These are phyloP conservation scores for Cecropterus lyciades DNA, from an alignment of 1,140 invertebrate genomes.

Conservation along the genomic window DNA sequence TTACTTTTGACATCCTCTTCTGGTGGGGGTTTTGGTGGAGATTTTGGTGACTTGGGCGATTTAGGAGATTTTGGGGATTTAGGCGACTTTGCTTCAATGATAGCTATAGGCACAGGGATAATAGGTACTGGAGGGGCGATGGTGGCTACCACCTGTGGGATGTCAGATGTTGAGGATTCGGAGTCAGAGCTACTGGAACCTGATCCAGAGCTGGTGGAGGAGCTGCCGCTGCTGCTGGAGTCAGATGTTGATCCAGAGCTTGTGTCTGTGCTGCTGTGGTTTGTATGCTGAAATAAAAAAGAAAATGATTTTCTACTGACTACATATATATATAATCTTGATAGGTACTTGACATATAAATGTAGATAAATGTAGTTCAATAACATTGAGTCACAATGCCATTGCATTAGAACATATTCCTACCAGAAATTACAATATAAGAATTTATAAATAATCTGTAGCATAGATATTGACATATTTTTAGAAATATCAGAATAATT, in stretches of 20 bases:
- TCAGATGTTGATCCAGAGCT: conserved; percentile 87
- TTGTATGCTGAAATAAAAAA: conserved; percentile 67
- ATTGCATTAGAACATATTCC: too few species aligned
- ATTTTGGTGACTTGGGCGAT: conserved; percentile 43
- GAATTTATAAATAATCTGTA: too few species aligned
- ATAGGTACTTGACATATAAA: too few species aligned
- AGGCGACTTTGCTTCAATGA: conserved; percentile 23
- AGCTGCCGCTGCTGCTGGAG: conserved; percentile 88
- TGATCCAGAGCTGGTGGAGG: conserved; percentile 88
- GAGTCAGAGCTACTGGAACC: conserved; percentile 88
- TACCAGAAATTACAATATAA: too few species aligned
- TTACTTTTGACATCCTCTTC: conserved; percentile 83
- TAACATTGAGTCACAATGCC: too few species aligned
- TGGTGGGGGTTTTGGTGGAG: conserved; percentile 66
- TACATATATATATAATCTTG: background rate
- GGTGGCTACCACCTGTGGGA: conserved; percentile 42
- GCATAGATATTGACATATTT: too few species aligned
- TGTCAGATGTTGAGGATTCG: conserved; percentile 81
- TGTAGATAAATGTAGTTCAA: too few species aligned
- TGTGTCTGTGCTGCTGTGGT: conserved; percentile 85
- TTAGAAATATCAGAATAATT: too few species aligned
- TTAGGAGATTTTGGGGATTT: conserved; percentile 33
- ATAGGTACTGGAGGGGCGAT: conserved; percentile 38
- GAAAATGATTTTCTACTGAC: too few species aligned
- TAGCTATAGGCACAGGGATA: conserved; percentile 39